Evolutionary conservation across 2,888 invertebrate species (phyloP).

Genomic region (Celastrina argiolus): DNA sequence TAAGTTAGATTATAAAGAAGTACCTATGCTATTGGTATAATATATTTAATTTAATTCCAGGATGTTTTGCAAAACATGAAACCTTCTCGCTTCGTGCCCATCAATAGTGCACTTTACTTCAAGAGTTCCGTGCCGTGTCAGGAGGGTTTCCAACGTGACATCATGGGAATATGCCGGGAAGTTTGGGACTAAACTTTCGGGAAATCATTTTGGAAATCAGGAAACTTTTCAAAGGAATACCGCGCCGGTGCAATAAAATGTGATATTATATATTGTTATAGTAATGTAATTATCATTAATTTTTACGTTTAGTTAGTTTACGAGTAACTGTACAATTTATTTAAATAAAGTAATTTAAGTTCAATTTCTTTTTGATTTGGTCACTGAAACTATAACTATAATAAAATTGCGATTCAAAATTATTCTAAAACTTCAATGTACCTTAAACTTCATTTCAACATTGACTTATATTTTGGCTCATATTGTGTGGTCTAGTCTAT

Average conservation of each 20-base stretch:
- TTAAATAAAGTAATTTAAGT: not conserved
- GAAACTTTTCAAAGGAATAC: not conserved
- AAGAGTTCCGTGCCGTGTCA: slow-evolving; percentile 50
- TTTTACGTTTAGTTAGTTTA: too few relatives aligned
- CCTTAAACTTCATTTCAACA: too few relatives aligned
- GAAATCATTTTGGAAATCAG: not conserved
- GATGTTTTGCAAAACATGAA: slow-evolving; percentile 41
- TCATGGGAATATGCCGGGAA: slow-evolving; percentile 60
- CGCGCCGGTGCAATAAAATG: slow-evolving; percentile 1
- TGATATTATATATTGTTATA: not conserved
- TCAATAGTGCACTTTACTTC: slow-evolving; percentile 54
- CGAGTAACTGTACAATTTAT: not conserved
- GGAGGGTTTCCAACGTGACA: slow-evolving; percentile 56
- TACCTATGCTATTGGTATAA: too few relatives aligned
- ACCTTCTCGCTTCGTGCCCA: slow-evolving; percentile 52
- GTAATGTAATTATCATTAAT: not conserved
- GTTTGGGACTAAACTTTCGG: slow-evolving; percentile 49
- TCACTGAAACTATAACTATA: too few relatives aligned
- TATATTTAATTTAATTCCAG: slow-evolving; percentile 39
- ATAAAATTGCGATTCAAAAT: too few relatives aligned
- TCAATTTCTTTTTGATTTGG: not conserved
- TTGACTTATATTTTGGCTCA: too few relatives aligned
- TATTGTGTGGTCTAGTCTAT: too few relatives aligned
- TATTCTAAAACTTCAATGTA: too few relatives aligned
- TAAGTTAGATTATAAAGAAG: too few relatives aligned